These are phyloP conservation scores for Torymus tubicola DNA, from an alignment of 2,888 invertebrate genomes.

Conservation along the genomic window DNA sequence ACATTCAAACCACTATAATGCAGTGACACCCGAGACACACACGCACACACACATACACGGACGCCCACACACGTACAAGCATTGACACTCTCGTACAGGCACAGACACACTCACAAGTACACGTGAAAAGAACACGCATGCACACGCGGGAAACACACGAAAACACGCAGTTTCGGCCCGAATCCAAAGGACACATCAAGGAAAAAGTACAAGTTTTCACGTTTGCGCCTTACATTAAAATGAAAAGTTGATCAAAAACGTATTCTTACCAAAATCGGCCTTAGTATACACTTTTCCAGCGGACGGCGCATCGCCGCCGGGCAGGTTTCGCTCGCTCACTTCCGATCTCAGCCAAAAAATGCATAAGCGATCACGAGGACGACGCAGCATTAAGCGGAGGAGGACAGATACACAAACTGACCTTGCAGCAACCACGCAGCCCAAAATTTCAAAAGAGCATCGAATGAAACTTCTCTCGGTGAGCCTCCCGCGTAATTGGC, in stretches of 20 bases:
- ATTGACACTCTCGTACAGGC: not conserved
- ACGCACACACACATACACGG: conserved; percentile 32
- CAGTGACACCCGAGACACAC: conserved; percentile 51
- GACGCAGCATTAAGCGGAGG: not conserved
- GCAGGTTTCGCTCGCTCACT: conserved; percentile 57
- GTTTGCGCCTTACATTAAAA: conserved; percentile 76
- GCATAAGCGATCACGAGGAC: conserved; percentile 28
- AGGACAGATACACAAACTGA: conserved; percentile 18
- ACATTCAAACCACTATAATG: conserved; percentile 41
- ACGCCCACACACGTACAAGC: conserved; percentile 26
- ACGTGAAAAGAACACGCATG: conserved; percentile 41
- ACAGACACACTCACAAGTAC: conserved; percentile 54
- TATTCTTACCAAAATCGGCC: conserved; percentile 76
- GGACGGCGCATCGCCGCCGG: conserved; percentile 66
- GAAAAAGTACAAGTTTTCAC: conserved; percentile 76
- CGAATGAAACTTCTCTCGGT: not conserved
- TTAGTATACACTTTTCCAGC: conserved; percentile 75
- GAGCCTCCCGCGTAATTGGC: not conserved
- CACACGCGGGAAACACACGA: conserved; percentile 62
- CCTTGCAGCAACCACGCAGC: conserved; percentile 13
- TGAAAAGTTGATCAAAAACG: conserved; percentile 76
- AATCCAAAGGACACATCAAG: conserved; percentile 76
- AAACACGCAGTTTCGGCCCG: conserved; percentile 74
- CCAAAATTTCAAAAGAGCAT: not conserved
- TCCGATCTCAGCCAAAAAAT: conserved; percentile 23